Base-by-base conservation (phyloP, 2,888 invertebrate species). In the Hirtodrosophila alboralis region DNA sequence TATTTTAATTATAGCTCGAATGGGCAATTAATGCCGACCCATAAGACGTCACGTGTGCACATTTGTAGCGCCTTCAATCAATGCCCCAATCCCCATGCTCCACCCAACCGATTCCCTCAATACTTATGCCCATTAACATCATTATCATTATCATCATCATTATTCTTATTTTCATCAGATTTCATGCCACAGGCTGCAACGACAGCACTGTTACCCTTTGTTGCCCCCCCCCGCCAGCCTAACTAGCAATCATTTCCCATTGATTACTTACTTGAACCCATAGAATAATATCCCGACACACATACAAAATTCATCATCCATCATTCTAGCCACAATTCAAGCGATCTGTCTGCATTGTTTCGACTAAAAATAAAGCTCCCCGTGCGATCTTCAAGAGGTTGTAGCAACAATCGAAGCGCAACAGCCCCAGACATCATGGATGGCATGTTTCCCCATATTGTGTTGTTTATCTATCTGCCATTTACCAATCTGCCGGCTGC, bases 321-420 rank as follows among this genome's bases (percentile, higher is more conserved):
- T 74, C 79, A 84, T 59, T 21, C 44, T 54, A 53, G 75, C 75
- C 78, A 52, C 85, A 81, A 64, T 74, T 70, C 49, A 69, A 64
- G 85, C 76, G 84, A 83, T 79, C 66, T 85, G 80, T 75, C 80
- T 65, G 76, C 76, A 85, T 83, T 77, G 76, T 77, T 77, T 85
- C 40, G 51, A 56, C 86, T 78, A 83, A 75, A 76, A 76, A 85
- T 76, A 76, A 75, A 68, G 53, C 53, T 12, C 26, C 36, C 47
- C 49, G 26, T 70, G 65, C 54, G 70, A 70, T 71, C 70, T 51
- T 48, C 33, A 45, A 51, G 57, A 49, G 52, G 52, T 37, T 21
- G 30, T 49, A 45, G 18, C 26, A 74, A 21, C 45, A 61, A 41
- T 31, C 28, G 36, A 53, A 68, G 52, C 75, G 48, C 51, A 60